Evolutionary conservation across 2,113 vertebrate species (phyloP), one percentile per base, ranked within the genome.

Genomic region (Eretmochelys imbricata): DNA sequence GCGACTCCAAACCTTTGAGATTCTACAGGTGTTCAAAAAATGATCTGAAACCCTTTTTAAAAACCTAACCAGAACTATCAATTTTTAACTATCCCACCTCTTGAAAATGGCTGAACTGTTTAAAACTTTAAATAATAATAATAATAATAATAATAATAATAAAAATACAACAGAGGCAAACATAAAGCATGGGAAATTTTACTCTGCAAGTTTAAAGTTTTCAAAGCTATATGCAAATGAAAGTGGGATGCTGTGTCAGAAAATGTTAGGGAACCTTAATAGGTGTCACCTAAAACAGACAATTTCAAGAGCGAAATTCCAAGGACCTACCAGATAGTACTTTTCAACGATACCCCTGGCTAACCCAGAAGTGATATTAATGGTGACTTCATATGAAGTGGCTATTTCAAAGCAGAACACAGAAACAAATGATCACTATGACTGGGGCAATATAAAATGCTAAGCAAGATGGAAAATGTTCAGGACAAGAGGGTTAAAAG

Each of bases 1-100:
- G 82, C 55, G 96, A 84, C 93, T 51, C 81, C 80, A 78, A 95
- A 22, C 82, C 35, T 84, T 84, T 62, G 9, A 95, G 94, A 90
- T 35, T 62, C 49, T 57, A 0, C 1, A 92, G 83, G 38, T 35
- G 54, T 53, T 91, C 87, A 87, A 80, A 88, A 94, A 94, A 69
- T 31, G 35, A 35, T 69, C 35, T 69, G 65, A n/a, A n/a, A 35
- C 31, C 7, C 9, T 35, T 35, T 65, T 65, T n/a, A 24, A 84
- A 90, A 92, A 69, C 75, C 79, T 80, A 31, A 55, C 48, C 79
- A 81, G 50, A 19, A 84, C 84, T 94, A 94, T 95, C 89, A 91
- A 0, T 10, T 96, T 96, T 93, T 89, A 83, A 75, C 80, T 95
- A 89, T 91, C 8, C 69, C 93, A 91, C 69, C 75, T 75, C 93